Evolutionary conservation across 1,140 invertebrate species (phyloP).

Genomic region (Cyrtorhinus lividipennis): DNA sequence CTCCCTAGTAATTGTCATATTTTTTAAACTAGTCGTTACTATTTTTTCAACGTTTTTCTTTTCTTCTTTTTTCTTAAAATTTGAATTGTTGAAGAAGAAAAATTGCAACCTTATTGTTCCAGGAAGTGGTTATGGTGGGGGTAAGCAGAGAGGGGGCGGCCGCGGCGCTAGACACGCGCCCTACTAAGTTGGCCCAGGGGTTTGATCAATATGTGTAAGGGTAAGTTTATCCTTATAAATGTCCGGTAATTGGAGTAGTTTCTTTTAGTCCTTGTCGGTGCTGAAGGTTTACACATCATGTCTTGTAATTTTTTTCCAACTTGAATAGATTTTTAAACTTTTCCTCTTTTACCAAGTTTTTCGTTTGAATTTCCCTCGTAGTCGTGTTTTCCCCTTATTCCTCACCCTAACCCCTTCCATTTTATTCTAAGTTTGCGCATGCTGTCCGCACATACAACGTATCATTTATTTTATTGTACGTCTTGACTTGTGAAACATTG

Average conservation of each 20-base stretch:
- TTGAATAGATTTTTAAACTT: not conserved
- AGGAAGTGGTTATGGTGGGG: slow-evolving; percentile 30
- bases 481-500: too few species aligned
- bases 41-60: too few species aligned
- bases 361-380: not conserved
- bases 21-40: too few species aligned
- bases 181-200: slow-evolving; percentile 23
- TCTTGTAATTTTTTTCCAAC: not conserved
- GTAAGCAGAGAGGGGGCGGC: slow-evolving; percentile 31
- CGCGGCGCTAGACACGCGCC: slow-evolving; percentile 33
- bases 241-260: not conserved
- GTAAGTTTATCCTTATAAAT: not conserved
- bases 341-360: not conserved
- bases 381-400: slow-evolving; percentile 1
- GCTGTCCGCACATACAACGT: too few species aligned
- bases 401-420: not conserved
- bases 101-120: slow-evolving; percentile 20
- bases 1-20: slow-evolving; percentile 2
- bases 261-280: not conserved
- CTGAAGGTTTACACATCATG: not conserved
- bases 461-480: too few species aligned
- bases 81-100: not conserved
- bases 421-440: too few species aligned
- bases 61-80: not conserved
- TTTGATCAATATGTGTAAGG: not conserved